Base-by-base conservation (phyloP, 1,140 invertebrate genomes). In the Hypothenemus hampei region DNA sequence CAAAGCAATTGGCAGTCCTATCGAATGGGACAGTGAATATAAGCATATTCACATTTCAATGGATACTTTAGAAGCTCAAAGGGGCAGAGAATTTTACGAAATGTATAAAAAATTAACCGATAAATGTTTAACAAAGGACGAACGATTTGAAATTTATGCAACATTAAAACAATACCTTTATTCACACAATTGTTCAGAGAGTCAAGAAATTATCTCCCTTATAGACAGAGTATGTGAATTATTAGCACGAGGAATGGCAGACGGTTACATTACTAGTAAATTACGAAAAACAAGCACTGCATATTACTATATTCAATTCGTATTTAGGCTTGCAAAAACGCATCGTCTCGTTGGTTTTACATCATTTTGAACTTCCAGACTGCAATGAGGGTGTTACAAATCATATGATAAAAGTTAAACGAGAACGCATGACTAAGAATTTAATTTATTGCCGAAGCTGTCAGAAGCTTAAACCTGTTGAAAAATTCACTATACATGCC, bases 11-110 rank as follows among this genome's bases (percentile, higher is more conserved):
- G 82, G 81, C 6, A 76, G 77, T 52, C 77, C 84, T 0, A 69
- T 81, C 1, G 70, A 72, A 22, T 86, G 84, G 82, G 76, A 72
- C 40, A 77, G 78, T 23, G 72, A 74, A 20, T 70, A 70, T 41
- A 80, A 81, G 49, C 78, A 76, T 1, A 74, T 77, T 41, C 44
- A 74, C 0, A 73, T 84, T 7, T 72, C 78, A 23, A 81, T 86
- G 80, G 75, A 84, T 29, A 84, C 82, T 4, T 53, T 83, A 29
- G 81, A 80, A 66, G 79, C 77, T 26, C 83, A 85, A 66, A 78
- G 77, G 62, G 83, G 82, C 6, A 74, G 75, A 10, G 77, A 81
- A 59, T 75, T 80, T 20, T 80, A 78, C 61, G 73, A 74, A 33
- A 61, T 84, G 2, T 83, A 82, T 58, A 71, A 78, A 44, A 69